A percentile compares a stretch with the other conserved stretches of the same genome.
phyloP scores from a whole-genome alignment of 2,888 invertebrate species.

The Drosophila dives region DNA sequence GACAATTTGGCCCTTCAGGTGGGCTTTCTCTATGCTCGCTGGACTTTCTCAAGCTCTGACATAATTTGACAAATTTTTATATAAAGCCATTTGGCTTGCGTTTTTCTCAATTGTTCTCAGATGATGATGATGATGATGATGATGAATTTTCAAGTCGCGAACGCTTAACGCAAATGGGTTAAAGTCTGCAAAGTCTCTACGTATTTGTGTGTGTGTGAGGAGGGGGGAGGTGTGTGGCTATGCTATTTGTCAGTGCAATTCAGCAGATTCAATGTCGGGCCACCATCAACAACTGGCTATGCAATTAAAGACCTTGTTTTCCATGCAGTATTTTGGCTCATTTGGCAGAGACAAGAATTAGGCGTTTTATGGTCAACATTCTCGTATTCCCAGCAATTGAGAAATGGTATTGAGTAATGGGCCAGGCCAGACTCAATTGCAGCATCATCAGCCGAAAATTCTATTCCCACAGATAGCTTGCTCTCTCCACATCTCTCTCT shows the following conservation, averaged over 20 bases:
- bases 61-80: constrained; percentile 69
- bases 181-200: constrained; percentile 27
- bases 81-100: constrained; percentile 39
- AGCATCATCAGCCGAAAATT: constrained; percentile 28
- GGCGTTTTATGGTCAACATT: constrained; percentile 71
- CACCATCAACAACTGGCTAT: constrained; percentile 31
- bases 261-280: constrained; percentile 26
- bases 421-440: constrained; percentile 6
- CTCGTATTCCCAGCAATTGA: constrained; percentile 55
- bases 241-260: constrained; percentile 39
- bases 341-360: constrained; percentile 71
- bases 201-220: not conserved
- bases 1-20: constrained; percentile 55
- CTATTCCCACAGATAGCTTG: not conserved
- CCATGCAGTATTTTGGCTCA: constrained; percentile 45
- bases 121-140: constrained; percentile 23
- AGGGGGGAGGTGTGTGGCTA: not conserved
- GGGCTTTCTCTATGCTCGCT: constrained; percentile 5
- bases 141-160: constrained; percentile 26
- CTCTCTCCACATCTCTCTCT: not conserved
- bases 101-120: constrained; percentile 24
- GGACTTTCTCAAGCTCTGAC: constrained; percentile 27
- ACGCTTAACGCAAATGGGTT: constrained; percentile 61
- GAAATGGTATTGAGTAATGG: constrained; percentile 66
- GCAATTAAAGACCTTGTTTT: constrained; percentile 62